Conservation (phyloP, 2,113 vertebrate genomes). For the Glaucidium brasilianum region DNA sequence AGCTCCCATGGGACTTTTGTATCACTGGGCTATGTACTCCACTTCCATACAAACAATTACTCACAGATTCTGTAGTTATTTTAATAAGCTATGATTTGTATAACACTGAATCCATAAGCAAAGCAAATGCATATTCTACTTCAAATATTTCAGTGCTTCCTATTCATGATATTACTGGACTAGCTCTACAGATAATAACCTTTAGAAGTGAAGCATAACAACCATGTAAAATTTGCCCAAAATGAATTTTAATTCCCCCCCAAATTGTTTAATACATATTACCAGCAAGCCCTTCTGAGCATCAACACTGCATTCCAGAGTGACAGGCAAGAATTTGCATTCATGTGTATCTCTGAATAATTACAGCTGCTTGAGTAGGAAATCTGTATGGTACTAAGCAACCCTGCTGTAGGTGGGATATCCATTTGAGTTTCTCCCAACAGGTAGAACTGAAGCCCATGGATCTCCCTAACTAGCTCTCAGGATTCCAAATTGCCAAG, state of each 20-base stretch:
- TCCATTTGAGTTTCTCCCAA: neutral
- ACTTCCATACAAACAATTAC: slow-evolving; percentile 37
- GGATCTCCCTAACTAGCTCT: neutral
- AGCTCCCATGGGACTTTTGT: neutral
- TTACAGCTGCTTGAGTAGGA: slow-evolving; percentile 51
- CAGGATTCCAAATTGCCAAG: neutral
- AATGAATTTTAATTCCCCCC: slow-evolving; percentile 35
- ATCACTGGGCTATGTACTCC: neutral
- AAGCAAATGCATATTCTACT: slow-evolving; percentile 22
- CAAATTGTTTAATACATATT: slow-evolving; percentile 30
- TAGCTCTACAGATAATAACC: slow-evolving; percentile 32
- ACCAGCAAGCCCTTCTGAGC: slow-evolving; percentile 23
- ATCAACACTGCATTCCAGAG: slow-evolving; percentile 48
- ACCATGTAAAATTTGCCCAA: slow-evolving; percentile 29
- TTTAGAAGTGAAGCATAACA: slow-evolving; percentile 1
- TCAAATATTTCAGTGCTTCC: slow-evolving; percentile 44
- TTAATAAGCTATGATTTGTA: slow-evolving; percentile 30
- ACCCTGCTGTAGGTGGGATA: neutral
- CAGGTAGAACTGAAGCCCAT: neutral
- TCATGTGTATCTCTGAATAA: slow-evolving; percentile 59
- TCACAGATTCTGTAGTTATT: slow-evolving; percentile 51
- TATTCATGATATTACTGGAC: neutral
- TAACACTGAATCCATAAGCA: neutral
- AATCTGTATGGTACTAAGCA: neutral
- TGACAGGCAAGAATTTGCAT: slow-evolving; percentile 46